Base-by-base conservation (phyloP, 2,113 vertebrate genomes). In the Menura novaehollandiae region DNA sequence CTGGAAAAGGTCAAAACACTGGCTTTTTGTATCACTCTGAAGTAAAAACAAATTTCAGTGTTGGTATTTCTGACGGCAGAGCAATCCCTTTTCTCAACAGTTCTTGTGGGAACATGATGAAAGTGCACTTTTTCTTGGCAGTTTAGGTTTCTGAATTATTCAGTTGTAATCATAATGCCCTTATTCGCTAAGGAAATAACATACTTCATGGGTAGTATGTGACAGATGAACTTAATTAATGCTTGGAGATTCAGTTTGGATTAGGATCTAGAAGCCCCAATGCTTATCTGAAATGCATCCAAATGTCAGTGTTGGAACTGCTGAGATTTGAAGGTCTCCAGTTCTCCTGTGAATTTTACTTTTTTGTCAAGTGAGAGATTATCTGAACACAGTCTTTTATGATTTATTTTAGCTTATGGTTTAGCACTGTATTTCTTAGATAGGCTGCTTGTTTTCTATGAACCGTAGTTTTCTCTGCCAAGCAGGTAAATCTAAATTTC, bases 161-260 rank as follows among this genome's bases (percentile, higher is more conserved):
- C 91, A 89, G 19, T 72, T 87, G 87, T 87, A 92, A 64, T 89
- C 76, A 68, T 81, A 91, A 91, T 47, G 73, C 73, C 44, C 32
- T 84, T 47, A 74, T 84, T 92, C 55, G 28, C 91, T 88, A 90
- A 94, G 86, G 89, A 93, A 95, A 80, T 94, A 94, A 89, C 77
- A 87, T 91, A 78, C 51, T 92, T 96, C 85, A 44, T 92, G 81
- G 69, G 80, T 86, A 93, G 60, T 47, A 30, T 91, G 86, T 96
- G 87, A 89, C 89, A 95, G 91, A 91, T 95, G 84, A 96, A 92
- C 91, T 89, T 96, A 91, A 96, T 96, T 91, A 95, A 92, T 92
- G 76, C 69, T 95, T 91, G 93, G 84, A 91, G 47, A 41, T 89
- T 89, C 82, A 30, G 76, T 67, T 85, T 92, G 86, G 87, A 85